Conservation (phyloP, 1,140 invertebrate genomes). For the Lamellibrachia luymesi region DNA sequence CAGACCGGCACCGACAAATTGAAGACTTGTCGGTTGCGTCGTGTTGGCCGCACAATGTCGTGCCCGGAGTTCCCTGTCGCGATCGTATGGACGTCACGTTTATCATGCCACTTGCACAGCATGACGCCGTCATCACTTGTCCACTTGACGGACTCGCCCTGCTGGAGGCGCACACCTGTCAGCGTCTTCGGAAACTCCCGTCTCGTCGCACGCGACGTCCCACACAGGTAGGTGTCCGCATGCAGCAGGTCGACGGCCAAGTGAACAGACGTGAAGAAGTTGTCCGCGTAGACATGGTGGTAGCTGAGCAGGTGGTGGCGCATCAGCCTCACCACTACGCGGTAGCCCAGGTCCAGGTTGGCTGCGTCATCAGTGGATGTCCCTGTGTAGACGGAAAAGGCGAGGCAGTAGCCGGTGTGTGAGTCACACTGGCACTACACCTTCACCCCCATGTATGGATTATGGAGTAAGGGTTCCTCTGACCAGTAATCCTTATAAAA, state of each 20-base stretch:
- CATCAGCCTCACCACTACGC: too few relatives aligned
- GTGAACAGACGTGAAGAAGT: background rate
- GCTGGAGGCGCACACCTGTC: background rate
- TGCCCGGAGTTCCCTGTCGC: background rate
- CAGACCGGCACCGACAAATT: too few relatives aligned
- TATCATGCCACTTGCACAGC: background rate
- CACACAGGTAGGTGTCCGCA: too few relatives aligned
- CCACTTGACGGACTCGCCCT: background rate
- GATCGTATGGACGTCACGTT: background rate
- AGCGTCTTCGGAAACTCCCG: slow-evolving; percentile 2
- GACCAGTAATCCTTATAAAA: background rate
- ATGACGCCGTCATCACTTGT: background rate
- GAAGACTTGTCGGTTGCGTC: background rate
- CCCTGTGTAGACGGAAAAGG: slow-evolving; percentile 20
- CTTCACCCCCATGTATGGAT: slow-evolving; percentile 58
- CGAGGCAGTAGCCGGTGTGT: slow-evolving; percentile 25
- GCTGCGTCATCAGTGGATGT: background rate
- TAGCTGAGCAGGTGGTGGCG: background rate
- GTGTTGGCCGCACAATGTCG: background rate
- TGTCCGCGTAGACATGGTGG: background rate
- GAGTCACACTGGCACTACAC: slow-evolving; percentile 30
- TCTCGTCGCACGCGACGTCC: too few relatives aligned
- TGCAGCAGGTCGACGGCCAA: too few relatives aligned
- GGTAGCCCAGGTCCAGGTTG: background rate
- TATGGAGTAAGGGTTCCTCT: background rate